Percentiles rank a stretch among this genome's conserved stretches.
Evolutionary conservation across 2,888 invertebrate species (phyloP).

Genomic region (Noctua comes): DNA sequence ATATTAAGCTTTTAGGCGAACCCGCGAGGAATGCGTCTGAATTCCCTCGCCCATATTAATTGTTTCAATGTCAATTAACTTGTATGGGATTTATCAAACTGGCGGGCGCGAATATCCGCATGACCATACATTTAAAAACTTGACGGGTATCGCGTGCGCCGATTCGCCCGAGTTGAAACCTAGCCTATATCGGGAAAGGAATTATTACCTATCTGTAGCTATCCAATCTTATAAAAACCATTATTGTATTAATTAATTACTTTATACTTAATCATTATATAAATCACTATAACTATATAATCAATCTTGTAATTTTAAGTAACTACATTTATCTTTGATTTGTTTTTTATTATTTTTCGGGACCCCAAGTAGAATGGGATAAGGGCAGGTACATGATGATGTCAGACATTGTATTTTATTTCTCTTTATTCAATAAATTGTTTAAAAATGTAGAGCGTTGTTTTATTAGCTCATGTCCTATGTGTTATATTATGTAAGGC

Average conservation of each 20-base stretch:
- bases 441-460: neutral
- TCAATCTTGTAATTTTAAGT: neutral
- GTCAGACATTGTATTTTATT: neutral
- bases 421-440: slow-evolving; percentile 22
- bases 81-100: neutral
- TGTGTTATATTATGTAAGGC: neutral
- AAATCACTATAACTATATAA: neutral
- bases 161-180: neutral
- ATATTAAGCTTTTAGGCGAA: neutral
- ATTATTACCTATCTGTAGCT: neutral
- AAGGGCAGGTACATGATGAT: neutral
- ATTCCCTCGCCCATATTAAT: neutral
- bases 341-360: slow-evolving; percentile 5
- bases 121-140: neutral
- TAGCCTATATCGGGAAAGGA: neutral
- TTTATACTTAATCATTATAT: neutral
- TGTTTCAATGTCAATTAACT: neutral
- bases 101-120: neutral
- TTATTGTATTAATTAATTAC: neutral
- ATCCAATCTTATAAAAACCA: neutral
- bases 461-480: slow-evolving; percentile 9
- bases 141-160: neutral
- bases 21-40: neutral
- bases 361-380: neutral
- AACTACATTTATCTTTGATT: neutral